These are phyloP conservation scores for Trissoscelio sp. DNA, from an alignment of 2,888 invertebrate genomes.

Conservation along the genomic window DNA sequence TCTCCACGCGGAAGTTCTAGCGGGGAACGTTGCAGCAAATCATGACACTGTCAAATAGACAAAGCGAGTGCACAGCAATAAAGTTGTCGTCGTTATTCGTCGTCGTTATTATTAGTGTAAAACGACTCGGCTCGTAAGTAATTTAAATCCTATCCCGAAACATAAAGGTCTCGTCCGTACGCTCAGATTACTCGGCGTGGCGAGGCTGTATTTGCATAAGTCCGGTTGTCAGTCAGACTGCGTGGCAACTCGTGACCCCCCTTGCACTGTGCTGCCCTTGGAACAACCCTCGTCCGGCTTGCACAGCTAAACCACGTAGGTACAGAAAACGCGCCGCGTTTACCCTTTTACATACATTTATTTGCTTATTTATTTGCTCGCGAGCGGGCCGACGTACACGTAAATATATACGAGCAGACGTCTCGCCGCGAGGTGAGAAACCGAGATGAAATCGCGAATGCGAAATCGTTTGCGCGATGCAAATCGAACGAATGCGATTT, in stretches of 20 bases:
- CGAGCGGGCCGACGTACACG: constrained; percentile 19
- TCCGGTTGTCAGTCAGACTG: constrained; percentile 83
- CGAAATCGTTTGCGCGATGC: constrained; percentile 30
- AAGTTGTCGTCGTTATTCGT: constrained; percentile 72
- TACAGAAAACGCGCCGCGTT: constrained; percentile 62
- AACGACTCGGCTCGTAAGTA: constrained; percentile 76
- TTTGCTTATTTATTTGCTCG: constrained; percentile 67
- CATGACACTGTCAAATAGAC: constrained; percentile 54
- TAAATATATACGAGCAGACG: constrained; percentile 41
- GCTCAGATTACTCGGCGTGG: constrained; percentile 67
- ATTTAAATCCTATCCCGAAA: constrained; percentile 79
- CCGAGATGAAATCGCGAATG: constrained; percentile 62
- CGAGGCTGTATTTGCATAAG: constrained; percentile 82
- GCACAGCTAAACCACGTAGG: constrained; percentile 35
- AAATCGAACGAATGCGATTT: constrained; percentile 34
- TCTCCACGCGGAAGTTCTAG: constrained; percentile 49
- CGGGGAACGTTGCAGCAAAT: constrained; percentile 26
- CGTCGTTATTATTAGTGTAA: constrained; percentile 75
- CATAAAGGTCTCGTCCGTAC: constrained; percentile 75
- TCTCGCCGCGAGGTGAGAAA: constrained; percentile 66
- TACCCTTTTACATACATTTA: constrained; percentile 67
- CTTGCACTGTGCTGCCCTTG: constrained; percentile 68
- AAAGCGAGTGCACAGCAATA: constrained; percentile 62
- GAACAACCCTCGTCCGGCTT: constrained; percentile 63
- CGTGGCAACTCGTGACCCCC: constrained; percentile 82